Evolutionary conservation across 2,888 invertebrate genomes (phyloP), one percentile per base, ranked within the genome.

Genomic region (Pseudeuparius sepicola): DNA sequence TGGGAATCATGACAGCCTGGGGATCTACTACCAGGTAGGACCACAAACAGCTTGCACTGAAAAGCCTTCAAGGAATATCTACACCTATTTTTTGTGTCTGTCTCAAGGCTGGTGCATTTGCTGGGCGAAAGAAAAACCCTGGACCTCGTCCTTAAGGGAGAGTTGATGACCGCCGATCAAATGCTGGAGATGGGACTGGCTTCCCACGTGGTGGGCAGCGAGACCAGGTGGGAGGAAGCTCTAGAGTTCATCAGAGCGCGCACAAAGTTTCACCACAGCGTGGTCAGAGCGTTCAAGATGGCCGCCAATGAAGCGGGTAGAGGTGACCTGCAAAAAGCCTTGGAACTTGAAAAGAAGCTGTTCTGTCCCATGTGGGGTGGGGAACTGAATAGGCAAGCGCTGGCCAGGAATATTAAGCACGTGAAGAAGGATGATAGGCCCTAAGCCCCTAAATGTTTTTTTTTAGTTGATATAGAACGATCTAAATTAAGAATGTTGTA

Each of bases 1-100:
- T 60, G 53, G 58, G 58, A 3, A 53, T 60, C 14, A 47, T 47
- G 4, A 51, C 60, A n/a, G 59, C 56, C 4, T 60, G 55, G 54
- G 58, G 60, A 9, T 58, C 55, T 12, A 42, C 48, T 12, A 51
- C 53, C 6, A 53, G 53, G 59, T 56, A 40, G 13, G 7, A 24
- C n/a, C n/a, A n/a, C n/a, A n/a, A n/a, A n/a, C 24, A 17, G 11
- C 10, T 24, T 39, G n/a, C 14, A 15, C 14, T 12, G 4, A 2
- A 24, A 23, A n/a, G 14, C 12, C 10, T 17, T 7, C 11, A 6
- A 11, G 14, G n/a, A n/a, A 28, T 25, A 10, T 39, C 3, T n/a
- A n/a, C n/a, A n/a, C n/a, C n/a, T n/a, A n/a, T n/a, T n/a, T n/a
- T n/a, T n/a, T n/a, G n/a, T n/a, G n/a, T n/a, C n/a, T n/a, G n/a